Percentiles rank a stretch among this genome's conserved stretches.
Conservation (phyloP, 2,113 vertebrate genomes). For the Cheilinus undulatus region DNA sequence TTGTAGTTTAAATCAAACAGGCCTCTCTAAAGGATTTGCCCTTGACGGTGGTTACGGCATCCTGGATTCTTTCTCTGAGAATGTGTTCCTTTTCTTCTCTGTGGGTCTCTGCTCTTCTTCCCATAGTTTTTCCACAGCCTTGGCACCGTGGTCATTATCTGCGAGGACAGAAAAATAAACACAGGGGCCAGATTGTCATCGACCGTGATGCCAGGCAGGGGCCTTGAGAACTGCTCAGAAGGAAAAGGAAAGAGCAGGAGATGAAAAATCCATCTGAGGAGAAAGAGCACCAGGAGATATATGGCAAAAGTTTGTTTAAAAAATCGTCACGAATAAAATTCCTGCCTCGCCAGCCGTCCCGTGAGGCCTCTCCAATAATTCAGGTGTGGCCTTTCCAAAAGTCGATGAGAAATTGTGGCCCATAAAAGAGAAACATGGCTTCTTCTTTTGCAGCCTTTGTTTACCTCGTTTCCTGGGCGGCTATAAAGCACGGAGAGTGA, state of each 20-base stretch:
- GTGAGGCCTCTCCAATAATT: slow-evolving; percentile 39
- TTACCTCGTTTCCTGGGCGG: slow-evolving; percentile 56
- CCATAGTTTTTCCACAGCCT: slow-evolving; percentile 42
- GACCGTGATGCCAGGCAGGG: slow-evolving; percentile 43
- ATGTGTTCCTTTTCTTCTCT: not conserved
- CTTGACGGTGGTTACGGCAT: not conserved
- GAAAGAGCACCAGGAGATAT: slow-evolving; percentile 13
- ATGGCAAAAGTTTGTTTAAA: slow-evolving; percentile 49
- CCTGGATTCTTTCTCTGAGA: not conserved
- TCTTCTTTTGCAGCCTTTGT: slow-evolving; percentile 60
- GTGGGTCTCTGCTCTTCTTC: slow-evolving; percentile 29
- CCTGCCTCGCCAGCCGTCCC: slow-evolving; percentile 14
- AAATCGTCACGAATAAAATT: slow-evolving; percentile 34
- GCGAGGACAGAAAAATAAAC: slow-evolving; percentile 63
- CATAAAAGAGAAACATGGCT: slow-evolving; percentile 63
- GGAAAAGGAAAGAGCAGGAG: slow-evolving; percentile 8
- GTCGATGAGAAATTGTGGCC: slow-evolving; percentile 41
- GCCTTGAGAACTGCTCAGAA: slow-evolving; percentile 33
- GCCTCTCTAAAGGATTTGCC: not conserved
- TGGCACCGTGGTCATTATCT: slow-evolving; percentile 51
- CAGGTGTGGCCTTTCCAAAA: slow-evolving; percentile 48
- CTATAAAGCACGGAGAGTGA: slow-evolving; percentile 59
- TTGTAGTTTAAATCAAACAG: not conserved
- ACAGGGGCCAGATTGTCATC: slow-evolving; percentile 62
- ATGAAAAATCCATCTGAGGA: slow-evolving; percentile 29